Evolutionary conservation across 1,140 invertebrate genomes (phyloP), one percentile per base, ranked within the genome.

Genomic region (Penaeus vannamei): DNA sequence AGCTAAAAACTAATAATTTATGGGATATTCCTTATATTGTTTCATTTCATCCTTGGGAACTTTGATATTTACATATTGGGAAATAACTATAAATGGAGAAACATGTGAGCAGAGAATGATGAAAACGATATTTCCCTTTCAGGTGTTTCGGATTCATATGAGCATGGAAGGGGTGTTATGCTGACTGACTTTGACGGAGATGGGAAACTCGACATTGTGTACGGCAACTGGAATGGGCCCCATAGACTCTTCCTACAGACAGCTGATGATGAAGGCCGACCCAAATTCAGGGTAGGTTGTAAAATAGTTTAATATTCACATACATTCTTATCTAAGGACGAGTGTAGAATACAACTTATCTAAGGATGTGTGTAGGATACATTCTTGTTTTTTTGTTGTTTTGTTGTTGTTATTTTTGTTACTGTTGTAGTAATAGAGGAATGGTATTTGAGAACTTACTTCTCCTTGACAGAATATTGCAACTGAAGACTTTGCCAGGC

Each of bases 151-250:
- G 83, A 84, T 84, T 60, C 83, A 23, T 69, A 69, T 29, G 61
- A 84, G 36, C 29, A 84, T 84, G 83, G 83, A 42, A 64, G 64
- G 22, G 29, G 83, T 64, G 83, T 84, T 8, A 84, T 84, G 83
- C 36, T 84, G 20, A 69, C 32, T 72, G 83, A 84, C 46, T 84
- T 84, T 69, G 64, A 84, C 53, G 83, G 83, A 66, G 64, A 84
- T 69, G 83, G 83, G 19, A 84, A 69, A 84, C 26, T 84, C 19
- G 83, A 84, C 26, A 84, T 84, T n/a, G 62, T 84, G 29, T 84
- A 84, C 72, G 64, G 83, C 36, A 84, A 84, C 83, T 84, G 83
- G 62, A 84, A 84, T 84, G 83, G 83, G 26, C 36, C 83, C 22
- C 83, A 84, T 46, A 69, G 36, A 69, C 36, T 84, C 10, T 84